A percentile compares a stretch with the other conserved stretches of the same genome.
These are phyloP conservation scores for Ornithoptera priamus DNA, from an alignment of 2,888 invertebrate genomes.

Conservation along the genomic window DNA sequence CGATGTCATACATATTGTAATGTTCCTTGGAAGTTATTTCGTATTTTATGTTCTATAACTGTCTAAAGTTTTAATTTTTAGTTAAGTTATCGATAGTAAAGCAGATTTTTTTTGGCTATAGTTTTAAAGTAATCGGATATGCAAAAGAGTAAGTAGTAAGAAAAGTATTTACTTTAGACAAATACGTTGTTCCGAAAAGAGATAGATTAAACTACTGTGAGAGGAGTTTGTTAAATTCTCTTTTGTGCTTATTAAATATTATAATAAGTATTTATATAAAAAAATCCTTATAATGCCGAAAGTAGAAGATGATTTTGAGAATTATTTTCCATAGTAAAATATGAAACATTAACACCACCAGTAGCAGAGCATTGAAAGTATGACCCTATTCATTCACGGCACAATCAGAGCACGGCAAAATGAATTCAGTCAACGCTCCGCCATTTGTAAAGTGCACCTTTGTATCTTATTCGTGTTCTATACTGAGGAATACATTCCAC, in stretches of 20 bases:
- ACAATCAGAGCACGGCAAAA: slow-evolving; percentile 7
- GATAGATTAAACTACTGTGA: no score
- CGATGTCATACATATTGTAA: slow-evolving; percentile 1
- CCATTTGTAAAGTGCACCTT: slow-evolving; percentile 5
- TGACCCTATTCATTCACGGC: slow-evolving; percentile 14
- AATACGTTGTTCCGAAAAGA: no score
- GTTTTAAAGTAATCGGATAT: background rate
- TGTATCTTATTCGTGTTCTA: background rate
- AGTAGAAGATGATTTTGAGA: background rate
- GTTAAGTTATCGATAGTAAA: background rate
- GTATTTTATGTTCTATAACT: background rate
- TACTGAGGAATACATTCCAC: background rate
- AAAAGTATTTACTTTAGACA: background rate
- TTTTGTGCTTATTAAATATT: no score
- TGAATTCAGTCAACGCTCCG: slow-evolving; percentile 14
- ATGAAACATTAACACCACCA: background rate
- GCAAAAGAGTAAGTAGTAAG: background rate
- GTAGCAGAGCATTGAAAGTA: slow-evolving; percentile 3
- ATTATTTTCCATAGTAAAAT: background rate
- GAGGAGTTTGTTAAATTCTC: no score
- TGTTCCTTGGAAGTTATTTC: background rate
- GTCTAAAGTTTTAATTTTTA: background rate
- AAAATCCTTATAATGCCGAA: background rate
- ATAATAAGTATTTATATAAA: no score
- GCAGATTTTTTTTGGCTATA: no score